Conservation (phyloP, 2,797 vertebrate species). For the Cryptoblepharus egeriae region DNA sequence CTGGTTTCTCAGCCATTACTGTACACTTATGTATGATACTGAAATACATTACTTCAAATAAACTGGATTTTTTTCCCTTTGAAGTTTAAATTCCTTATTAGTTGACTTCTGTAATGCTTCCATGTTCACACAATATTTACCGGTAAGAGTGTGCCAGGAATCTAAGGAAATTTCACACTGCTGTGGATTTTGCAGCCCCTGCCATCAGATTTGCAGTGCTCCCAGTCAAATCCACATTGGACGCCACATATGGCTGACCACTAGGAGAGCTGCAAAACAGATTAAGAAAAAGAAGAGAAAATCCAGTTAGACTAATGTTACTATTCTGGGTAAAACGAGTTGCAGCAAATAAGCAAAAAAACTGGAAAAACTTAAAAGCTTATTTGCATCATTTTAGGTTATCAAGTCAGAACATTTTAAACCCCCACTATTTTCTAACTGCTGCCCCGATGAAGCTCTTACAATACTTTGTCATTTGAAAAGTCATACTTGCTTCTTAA, state of each 20-base stretch:
- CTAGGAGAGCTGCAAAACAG: constrained; percentile 34
- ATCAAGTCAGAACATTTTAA: constrained; percentile 3
- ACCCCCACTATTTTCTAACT: background rate
- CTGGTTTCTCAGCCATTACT: background rate
- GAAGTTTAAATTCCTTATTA: constrained; percentile 7
- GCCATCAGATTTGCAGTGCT: constrained; percentile 34
- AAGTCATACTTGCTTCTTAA: background rate
- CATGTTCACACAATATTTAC: constrained; percentile 22
- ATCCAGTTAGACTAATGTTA: constrained; percentile 17
- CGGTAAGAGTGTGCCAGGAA: constrained; percentile 9
- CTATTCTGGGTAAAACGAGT: constrained; percentile 17
- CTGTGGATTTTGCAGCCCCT: constrained; percentile 31
- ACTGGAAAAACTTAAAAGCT: constrained; percentile 1
- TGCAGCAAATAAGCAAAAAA: constrained; percentile 22
- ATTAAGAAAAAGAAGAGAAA: constrained; percentile 33
- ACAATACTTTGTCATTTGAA: background rate
- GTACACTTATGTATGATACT: background rate
- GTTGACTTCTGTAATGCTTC: background rate
- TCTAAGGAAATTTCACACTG: constrained; percentile 35
- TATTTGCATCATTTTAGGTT: background rate
- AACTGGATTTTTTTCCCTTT: background rate
- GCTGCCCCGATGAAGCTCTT: background rate
- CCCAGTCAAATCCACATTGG: constrained; percentile 36
- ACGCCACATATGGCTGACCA: constrained; percentile 33
- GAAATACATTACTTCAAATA: background rate